Evolutionary conservation across 2,888 invertebrate genomes (phyloP), one percentile per base, ranked within the genome.

Genomic region (Drosophila falleni): DNA sequence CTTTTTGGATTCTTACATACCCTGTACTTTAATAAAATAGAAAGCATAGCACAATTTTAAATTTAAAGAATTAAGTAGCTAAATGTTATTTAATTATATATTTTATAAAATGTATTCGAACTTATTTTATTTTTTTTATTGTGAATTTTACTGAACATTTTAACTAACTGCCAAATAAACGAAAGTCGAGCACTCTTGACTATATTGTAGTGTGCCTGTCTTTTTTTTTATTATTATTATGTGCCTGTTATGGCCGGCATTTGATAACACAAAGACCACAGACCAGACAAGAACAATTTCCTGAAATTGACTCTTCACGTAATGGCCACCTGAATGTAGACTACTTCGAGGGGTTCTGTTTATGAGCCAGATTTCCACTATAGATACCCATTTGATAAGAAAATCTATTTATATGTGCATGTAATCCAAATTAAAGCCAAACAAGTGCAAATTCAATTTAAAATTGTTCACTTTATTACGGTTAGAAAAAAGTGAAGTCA

Each of bases 231-330:
- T 64, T 69, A 73, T 78, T 78, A 76, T 76, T 78, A 74, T 76
- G 78, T 76, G 76, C 39, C 70, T 62, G 76, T 78, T 78, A 78
- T 74, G 71, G 51, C 15, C 58, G 58, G 51, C 55, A 46, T 67
- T 78, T 59, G 78, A 74, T 78, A 74, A 64, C 74, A 65, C 72
- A 71, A 67, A 74, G 62, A 53, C 55, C 59, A 60, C 55, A 61
- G 56, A 47, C 55, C 62, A 79, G 51, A 74, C 74, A 59, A 67
- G 31, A 35, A 64, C 78, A 68, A 78, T 78, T 64, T 63, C 49
- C 64, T 44, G 70, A 80, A 80, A 80, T 81, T 80, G 80, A 75
- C 81, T 80, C 77, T 77, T 78, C 77, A 70, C 54, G 33, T 77
- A 74, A 77, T 77, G 60, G 72, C 74, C 71, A 76, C 76, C 76